These are phyloP conservation scores for Ormyrus rosae DNA, from an alignment of 2,888 invertebrate genomes.

Conservation along the genomic window DNA sequence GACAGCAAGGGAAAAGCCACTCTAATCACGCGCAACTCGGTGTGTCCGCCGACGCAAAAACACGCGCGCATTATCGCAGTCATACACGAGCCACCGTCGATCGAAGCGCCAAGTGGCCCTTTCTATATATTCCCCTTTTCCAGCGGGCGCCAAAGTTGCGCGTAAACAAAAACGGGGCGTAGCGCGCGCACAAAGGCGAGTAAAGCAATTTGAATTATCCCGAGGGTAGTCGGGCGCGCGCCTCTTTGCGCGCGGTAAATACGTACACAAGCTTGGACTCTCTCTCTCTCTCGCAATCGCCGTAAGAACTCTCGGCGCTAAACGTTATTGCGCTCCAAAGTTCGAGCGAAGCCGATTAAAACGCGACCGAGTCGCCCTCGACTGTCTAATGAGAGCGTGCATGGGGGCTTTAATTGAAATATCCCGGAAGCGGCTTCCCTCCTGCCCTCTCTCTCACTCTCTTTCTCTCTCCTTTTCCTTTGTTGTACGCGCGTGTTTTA, in stretches of 20 bases:
- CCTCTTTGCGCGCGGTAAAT: background rate
- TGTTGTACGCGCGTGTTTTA: no score
- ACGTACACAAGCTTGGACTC: background rate
- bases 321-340: conserved; percentile 30
- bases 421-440: conserved; percentile 38
- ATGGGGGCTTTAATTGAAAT: conserved; percentile 50
- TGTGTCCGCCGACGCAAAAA: no score
- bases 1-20: no score
- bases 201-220: conserved; percentile 38
- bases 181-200: background rate
- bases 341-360: conserved; percentile 26
- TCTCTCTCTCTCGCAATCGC: background rate
- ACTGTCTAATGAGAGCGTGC: conserved; percentile 44
- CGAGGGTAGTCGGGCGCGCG: background rate
- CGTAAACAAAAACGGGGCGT: background rate
- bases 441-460: background rate
- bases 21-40: no score
- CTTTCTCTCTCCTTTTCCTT: no score
- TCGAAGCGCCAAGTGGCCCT: no score
- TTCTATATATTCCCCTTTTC: no score
- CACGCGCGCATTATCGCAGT: no score
- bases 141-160: background rate
- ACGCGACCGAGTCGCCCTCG: background rate
- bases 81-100: no score
- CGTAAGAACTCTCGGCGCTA: background rate